A percentile compares a stretch with the other conserved stretches of the same genome.
Evolutionary conservation across 2,113 vertebrate genomes (phyloP).

Genomic region (Junco hyemalis): DNA sequence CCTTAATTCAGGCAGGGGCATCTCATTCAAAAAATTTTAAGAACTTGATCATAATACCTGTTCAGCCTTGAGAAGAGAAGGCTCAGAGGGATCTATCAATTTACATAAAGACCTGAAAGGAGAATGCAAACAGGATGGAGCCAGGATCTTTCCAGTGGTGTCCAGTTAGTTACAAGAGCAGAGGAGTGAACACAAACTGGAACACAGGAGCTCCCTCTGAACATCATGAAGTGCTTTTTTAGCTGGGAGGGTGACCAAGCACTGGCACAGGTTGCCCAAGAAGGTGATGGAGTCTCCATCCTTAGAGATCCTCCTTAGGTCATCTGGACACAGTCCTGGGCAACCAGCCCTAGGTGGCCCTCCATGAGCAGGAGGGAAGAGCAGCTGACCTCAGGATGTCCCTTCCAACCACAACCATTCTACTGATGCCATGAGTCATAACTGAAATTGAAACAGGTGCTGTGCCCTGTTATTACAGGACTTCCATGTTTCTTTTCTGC

Average conservation of each 20-base stretch:
- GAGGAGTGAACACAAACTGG: background rate
- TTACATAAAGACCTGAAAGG: background rate
- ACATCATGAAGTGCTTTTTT: background rate
- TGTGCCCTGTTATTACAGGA: background rate
- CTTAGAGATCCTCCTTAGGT: background rate
- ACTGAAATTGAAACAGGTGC: background rate
- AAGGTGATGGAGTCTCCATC: background rate
- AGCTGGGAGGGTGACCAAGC: rapidly evolving
- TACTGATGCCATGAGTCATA: background rate
- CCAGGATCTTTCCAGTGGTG: background rate
- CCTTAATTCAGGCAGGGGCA: background rate
- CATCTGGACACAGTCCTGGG: rapidly evolving
- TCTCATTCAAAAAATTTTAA: background rate
- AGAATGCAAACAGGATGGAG: rapidly evolving
- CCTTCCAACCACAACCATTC: background rate
- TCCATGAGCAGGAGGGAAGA: background rate
- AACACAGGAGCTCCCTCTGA: background rate
- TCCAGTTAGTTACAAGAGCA: background rate
- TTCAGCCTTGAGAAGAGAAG: background rate
- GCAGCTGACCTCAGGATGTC: background rate
- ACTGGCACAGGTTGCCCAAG: background rate
- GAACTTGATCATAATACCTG: background rate
- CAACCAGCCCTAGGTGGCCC: background rate
- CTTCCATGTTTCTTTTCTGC: background rate
- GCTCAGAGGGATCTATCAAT: background rate